phyloP scores from a whole-genome alignment of 2,797 vertebrate genomes.

The Lycodopsis pacificus region DNA sequence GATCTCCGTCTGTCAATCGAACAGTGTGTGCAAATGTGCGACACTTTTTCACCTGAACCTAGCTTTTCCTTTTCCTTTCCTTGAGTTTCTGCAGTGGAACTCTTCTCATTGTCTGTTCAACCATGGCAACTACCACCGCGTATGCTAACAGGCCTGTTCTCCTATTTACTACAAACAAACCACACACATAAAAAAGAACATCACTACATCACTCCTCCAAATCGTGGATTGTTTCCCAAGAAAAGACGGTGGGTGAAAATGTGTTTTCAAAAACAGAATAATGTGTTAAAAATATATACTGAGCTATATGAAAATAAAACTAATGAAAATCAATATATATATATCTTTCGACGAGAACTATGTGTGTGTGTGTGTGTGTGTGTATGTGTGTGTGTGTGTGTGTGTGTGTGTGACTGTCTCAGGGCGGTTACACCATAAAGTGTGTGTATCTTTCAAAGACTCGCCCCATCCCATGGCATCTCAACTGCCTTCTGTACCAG shows the following conservation, averaged over 20 bases:
- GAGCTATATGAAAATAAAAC: not conserved
- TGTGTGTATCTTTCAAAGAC: slow-evolving; percentile 64
- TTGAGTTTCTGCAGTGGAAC: not conserved
- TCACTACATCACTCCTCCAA: not conserved
- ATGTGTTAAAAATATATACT: not conserved
- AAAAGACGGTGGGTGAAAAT: not conserved
- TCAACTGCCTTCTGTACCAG: slow-evolving; percentile 73
- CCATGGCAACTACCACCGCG: not conserved
- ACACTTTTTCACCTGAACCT: not conserved
- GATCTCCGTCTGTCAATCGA: not conserved
- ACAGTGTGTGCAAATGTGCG: not conserved
- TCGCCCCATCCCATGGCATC: slow-evolving; percentile 76
- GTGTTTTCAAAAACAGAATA: not conserved
- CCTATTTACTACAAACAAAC: slow-evolving; percentile 12
- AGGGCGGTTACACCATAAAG: slow-evolving; percentile 40
- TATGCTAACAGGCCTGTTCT: not conserved
- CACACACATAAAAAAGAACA: not conserved
- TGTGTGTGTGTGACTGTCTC: slow-evolving; percentile 14
- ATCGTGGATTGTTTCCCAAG: too few species aligned
- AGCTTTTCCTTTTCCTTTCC: not conserved
- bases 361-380: slow-evolving; percentile 19
- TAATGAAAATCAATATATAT: not conserved
- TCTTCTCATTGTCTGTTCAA: not conserved
- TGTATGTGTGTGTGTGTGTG: slow-evolving; percentile 34
- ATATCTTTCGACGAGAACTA: slow-evolving; percentile 25